These are phyloP conservation scores for Thunnus maccoyii DNA, from an alignment of 2,113 vertebrate species.

Conservation along the genomic window DNA sequence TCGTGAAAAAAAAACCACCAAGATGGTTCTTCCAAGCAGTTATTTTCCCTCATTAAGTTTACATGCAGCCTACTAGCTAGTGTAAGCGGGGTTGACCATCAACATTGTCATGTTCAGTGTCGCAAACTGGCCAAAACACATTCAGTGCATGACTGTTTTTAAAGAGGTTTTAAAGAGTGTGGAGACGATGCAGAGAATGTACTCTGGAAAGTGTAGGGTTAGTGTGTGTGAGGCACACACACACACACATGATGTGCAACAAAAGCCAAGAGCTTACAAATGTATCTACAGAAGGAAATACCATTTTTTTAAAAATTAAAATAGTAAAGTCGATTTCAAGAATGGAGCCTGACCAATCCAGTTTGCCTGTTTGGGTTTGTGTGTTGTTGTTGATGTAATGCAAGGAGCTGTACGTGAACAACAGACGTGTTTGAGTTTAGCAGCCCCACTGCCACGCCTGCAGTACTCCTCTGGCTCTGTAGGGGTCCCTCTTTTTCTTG, in stretches of 20 bases:
- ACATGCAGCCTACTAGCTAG: constrained; percentile 4
- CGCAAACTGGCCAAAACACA: constrained; percentile 19
- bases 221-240: constrained; percentile 11
- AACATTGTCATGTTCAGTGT: not conserved
- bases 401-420: constrained; percentile 49
- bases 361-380: constrained; percentile 45
- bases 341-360: constrained; percentile 31
- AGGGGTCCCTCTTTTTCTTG: constrained; percentile 67
- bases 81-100: constrained; percentile 5
- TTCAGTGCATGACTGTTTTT: constrained; percentile 48
- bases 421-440: constrained; percentile 57
- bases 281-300: constrained; percentile 12
- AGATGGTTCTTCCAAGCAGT: constrained; percentile 1
- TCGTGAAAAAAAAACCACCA: not conserved
- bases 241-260: constrained; percentile 17
- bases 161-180: constrained; percentile 29
- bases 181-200: constrained; percentile 38
- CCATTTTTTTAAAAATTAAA: not conserved
- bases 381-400: constrained; percentile 43
- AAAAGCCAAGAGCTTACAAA: constrained; percentile 25
- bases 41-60: not conserved
- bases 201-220: constrained; percentile 22
- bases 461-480: constrained; percentile 70
- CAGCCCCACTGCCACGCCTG: constrained; percentile 76
- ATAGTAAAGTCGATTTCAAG: constrained; percentile 4